phyloP scores from a whole-genome alignment of 1,140 invertebrate species.

The Muscidifurax raptorellus region DNA sequence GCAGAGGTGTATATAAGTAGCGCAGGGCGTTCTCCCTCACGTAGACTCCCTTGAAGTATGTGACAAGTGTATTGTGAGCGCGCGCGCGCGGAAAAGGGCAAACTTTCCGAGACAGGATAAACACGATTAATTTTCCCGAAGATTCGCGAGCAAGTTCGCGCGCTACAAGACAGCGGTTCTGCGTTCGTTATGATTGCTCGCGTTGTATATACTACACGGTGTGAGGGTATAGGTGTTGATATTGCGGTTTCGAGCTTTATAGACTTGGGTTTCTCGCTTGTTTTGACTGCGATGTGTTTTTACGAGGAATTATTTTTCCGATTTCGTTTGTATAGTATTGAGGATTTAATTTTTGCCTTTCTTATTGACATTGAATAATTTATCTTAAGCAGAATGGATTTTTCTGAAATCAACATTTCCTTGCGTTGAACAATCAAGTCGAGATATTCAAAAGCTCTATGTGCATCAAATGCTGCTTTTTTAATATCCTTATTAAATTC shows the following conservation, averaged over 20 bases:
- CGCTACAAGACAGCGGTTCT: neutral
- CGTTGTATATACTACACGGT: neutral
- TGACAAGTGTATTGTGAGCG: constrained; percentile 45
- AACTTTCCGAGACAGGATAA: constrained; percentile 54
- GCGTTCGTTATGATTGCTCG: neutral
- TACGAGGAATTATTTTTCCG: too few species aligned
- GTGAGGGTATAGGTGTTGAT: neutral
- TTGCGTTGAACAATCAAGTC: too few species aligned
- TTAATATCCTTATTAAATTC: too few species aligned
- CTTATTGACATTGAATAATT: too few species aligned
- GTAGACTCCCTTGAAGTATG: constrained; percentile 49
- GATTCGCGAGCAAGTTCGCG: constrained; percentile 32
- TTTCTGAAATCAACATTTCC: too few species aligned
- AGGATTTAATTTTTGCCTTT: too few species aligned
- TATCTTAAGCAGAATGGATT: too few species aligned
- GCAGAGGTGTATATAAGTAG: neutral
- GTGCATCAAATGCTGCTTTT: too few species aligned
- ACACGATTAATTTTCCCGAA: constrained; percentile 61
- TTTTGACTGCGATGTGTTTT: too few species aligned
- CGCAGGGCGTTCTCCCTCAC: neutral
- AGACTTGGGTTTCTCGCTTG: neutral
- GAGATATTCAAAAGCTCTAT: too few species aligned
- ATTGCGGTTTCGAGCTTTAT: neutral
- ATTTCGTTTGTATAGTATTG: too few species aligned
- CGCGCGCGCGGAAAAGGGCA: constrained; percentile 25